Percentiles rank a stretch among this genome's conserved stretches.
These are phyloP conservation scores for Syrmaticus mikado DNA, from an alignment of 2,113 vertebrate species.

Conservation along the genomic window DNA sequence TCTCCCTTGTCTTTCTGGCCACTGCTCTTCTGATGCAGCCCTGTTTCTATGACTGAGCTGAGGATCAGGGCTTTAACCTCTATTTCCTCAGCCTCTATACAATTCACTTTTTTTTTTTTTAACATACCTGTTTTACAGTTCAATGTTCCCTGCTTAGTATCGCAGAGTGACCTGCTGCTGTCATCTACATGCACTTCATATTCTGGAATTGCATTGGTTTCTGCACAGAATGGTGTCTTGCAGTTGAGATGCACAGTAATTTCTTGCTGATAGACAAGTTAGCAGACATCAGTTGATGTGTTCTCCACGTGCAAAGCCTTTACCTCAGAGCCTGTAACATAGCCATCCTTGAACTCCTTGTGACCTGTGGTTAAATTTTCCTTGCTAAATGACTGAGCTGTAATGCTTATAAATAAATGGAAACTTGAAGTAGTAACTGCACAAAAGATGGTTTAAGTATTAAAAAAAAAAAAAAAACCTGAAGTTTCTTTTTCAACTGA, in stretches of 20 bases:
- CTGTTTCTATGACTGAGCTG: neutral
- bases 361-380: neutral
- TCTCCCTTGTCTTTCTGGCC: too few relatives aligned
- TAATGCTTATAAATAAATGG: neutral
- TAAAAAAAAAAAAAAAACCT: too few relatives aligned
- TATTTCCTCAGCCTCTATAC: neutral
- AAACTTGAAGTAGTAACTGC: neutral
- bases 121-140: neutral
- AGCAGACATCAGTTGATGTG: neutral
- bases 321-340: neutral
- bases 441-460: neutral
- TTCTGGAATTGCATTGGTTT: neutral
- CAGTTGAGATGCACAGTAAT: neutral
- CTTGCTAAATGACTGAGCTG: neutral
- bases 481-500: neutral
- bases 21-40: too few relatives aligned
- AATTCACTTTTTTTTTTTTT: neutral
- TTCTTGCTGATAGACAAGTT: neutral
- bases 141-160: neutral
- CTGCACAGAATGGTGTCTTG: fast-evolving
- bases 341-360: neutral
- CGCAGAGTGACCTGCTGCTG: neutral
- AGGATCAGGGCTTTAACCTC: neutral
- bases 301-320: neutral
- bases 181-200: neutral